Evolutionary conservation across 2,113 vertebrate species (phyloP).

Genomic region (Acrocephalus kingi): DNA sequence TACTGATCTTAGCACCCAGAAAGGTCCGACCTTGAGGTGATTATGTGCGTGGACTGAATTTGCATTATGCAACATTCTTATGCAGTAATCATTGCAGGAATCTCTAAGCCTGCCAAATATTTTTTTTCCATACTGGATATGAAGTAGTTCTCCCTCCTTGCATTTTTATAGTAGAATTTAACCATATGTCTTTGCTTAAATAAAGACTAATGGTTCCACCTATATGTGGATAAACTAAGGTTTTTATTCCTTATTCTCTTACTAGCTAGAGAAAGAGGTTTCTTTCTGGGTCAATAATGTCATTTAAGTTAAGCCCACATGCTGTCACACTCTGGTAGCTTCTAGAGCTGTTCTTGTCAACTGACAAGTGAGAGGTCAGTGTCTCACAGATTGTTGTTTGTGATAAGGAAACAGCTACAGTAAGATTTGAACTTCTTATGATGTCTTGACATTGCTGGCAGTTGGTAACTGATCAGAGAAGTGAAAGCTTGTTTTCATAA

Average conservation of each 20-base stretch:
- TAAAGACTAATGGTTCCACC: neutral
- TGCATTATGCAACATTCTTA: neutral
- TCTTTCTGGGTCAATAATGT: constrained; percentile 67
- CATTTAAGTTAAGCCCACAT: constrained; percentile 44
- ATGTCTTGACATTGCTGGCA: neutral
- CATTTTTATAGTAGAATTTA: neutral
- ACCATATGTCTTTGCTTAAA: neutral
- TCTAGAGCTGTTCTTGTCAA: constrained; percentile 22
- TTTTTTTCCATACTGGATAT: neutral
- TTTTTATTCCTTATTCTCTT: constrained; percentile 5
- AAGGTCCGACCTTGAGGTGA: neutral
- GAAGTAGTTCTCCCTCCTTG: neutral
- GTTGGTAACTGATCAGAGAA: neutral
- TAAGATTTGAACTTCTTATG: neutral
- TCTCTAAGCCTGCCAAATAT: neutral
- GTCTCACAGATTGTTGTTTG: constrained; percentile 37
- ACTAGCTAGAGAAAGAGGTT: constrained; percentile 3
- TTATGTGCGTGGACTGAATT: neutral
- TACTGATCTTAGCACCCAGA: neutral
- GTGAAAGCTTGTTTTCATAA: neutral
- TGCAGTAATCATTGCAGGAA: neutral
- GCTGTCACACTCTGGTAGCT: constrained; percentile 44
- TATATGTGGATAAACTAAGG: neutral
- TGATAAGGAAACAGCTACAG: neutral
- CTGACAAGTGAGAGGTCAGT: constrained; percentile 54